phyloP scores from a whole-genome alignment of 2,888 invertebrate species.

The Drosophila monieri region DNA sequence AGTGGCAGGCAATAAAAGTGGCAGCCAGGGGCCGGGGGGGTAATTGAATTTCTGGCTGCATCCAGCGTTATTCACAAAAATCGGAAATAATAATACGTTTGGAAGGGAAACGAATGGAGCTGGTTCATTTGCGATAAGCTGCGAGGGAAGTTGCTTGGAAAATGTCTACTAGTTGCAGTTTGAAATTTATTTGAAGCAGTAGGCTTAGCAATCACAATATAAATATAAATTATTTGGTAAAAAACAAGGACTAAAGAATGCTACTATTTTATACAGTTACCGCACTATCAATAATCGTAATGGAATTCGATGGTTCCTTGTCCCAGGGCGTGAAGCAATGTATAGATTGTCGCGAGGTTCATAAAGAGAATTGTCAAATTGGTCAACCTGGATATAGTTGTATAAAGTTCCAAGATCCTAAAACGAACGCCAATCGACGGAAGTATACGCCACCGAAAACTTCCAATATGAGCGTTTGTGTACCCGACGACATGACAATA shows the following conservation, averaged over 20 bases:
- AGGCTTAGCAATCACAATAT: background rate
- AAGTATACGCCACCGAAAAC: background rate
- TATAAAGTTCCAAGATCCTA: background rate
- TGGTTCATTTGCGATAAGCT: slow-evolving; percentile 59
- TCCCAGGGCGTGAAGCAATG: background rate
- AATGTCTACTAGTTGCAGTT: background rate
- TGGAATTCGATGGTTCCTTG: background rate
- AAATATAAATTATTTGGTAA: background rate
- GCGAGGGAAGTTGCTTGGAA: slow-evolving; percentile 11
- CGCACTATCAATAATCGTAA: background rate
- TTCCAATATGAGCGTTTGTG: background rate
- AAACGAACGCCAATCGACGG: background rate
- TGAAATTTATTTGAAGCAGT: background rate
- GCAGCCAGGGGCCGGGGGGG: slow-evolving; percentile 39
- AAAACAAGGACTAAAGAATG: background rate
- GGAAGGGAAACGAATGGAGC: slow-evolving; percentile 16
- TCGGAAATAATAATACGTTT: slow-evolving; percentile 73
- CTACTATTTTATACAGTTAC: background rate
- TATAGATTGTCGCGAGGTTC: background rate
- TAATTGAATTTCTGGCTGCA: slow-evolving; percentile 76
- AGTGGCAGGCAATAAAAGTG: slow-evolving; percentile 62
- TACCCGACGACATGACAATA: background rate
- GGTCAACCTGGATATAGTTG: background rate
- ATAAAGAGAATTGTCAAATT: background rate
- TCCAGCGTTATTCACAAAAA: slow-evolving; percentile 73